Evolutionary conservation across 1,140 invertebrate species (phyloP).

Genomic region (Aporrectodea caliginosa): DNA sequence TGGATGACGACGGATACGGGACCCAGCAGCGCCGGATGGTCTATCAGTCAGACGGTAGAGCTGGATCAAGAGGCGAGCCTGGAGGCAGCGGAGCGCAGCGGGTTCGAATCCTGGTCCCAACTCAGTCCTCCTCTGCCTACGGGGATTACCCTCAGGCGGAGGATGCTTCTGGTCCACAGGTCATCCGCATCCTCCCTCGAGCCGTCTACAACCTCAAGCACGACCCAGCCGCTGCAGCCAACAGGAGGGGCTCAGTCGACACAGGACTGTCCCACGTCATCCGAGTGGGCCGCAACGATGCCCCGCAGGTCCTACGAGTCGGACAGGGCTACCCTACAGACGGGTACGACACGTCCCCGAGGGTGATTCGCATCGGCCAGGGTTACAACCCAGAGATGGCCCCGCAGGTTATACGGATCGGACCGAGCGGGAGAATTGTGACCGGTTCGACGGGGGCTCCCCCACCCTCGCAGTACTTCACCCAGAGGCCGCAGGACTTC

Average conservation of each 20-base stretch:
- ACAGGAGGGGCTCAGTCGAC: neutral
- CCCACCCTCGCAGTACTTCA: neutral
- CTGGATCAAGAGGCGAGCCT: neutral
- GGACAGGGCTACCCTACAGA: neutral
- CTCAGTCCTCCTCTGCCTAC: neutral
- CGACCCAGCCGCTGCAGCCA: neutral
- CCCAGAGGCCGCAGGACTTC: neutral
- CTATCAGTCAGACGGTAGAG: neutral
- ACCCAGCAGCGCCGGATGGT: neutral
- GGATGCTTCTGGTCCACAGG: neutral
- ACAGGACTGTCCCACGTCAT: neutral
- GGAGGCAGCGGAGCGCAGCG: neutral
- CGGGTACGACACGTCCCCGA: neutral
- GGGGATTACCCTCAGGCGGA: neutral
- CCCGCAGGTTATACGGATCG: slow-evolving; percentile 9
- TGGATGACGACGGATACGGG: neutral
- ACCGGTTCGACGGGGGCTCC: neutral
- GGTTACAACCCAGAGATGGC: neutral
- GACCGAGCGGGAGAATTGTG: neutral
- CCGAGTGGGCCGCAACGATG: neutral
- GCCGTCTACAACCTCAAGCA: neutral
- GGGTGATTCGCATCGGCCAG: neutral
- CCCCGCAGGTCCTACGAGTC: neutral
- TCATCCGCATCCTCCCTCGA: neutral
- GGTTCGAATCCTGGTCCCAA: neutral